These are phyloP conservation scores for Amblyteles armatorius DNA, from an alignment of 2,888 invertebrate species.

Conservation along the genomic window DNA sequence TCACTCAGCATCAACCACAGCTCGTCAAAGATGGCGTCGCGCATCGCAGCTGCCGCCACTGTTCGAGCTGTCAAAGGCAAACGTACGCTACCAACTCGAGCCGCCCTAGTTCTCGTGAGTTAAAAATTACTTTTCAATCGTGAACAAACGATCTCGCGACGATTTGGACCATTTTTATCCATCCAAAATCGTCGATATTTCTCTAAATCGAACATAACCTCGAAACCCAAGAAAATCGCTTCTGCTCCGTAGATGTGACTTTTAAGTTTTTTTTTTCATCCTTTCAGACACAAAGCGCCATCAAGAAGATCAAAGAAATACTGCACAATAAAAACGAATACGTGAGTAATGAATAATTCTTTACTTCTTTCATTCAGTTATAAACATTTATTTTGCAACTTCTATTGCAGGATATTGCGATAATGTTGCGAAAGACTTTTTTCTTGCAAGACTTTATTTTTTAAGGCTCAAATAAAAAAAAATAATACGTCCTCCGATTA, in stretches of 20 bases:
- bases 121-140: slow-evolving; percentile 17
- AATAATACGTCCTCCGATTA: too few relatives aligned
- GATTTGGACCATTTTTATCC: slow-evolving; percentile 2
- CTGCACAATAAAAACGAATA: slow-evolving; percentile 91
- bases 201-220: slow-evolving; percentile 55
- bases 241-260: slow-evolving; percentile 53
- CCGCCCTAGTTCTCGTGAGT: slow-evolving; percentile 91
- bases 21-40: slow-evolving; percentile 88
- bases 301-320: slow-evolving; percentile 93
- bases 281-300: slow-evolving; percentile 92
- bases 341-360: slow-evolving; percentile 84
- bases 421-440: slow-evolving; percentile 62
- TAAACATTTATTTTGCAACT: neutral
- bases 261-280: slow-evolving; percentile 77
- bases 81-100: slow-evolving; percentile 91
- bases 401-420: slow-evolving; percentile 37
- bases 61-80: slow-evolving; percentile 94
- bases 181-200: neutral
- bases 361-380: neutral
- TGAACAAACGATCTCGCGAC: neutral
- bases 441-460: neutral
- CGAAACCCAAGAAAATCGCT: slow-evolving; percentile 42
- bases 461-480: too few relatives aligned
- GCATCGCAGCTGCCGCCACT: slow-evolving; percentile 93
- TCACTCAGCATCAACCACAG: neutral